Evolutionary conservation across 2,888 invertebrate species (phyloP), one percentile per base, ranked within the genome.

Genomic region (Epistrophella euchroma): DNA sequence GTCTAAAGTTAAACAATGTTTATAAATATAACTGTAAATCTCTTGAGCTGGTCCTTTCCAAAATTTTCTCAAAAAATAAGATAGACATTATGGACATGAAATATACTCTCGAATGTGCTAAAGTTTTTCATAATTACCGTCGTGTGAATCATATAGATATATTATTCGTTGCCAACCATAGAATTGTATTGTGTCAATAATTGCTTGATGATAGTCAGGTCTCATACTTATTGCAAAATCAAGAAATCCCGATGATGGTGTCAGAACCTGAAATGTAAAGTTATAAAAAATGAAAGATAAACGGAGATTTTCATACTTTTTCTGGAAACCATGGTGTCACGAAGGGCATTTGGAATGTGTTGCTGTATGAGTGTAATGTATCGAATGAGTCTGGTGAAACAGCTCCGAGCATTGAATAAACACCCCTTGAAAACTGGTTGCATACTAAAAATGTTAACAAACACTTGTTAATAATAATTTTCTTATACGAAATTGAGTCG

Each of bases 341-440:
- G 92, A 98, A 98, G 47, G 98, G 98, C 97, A 98, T 97, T 93
- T 98, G 97, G 92, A 98, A 98, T 68, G 98, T 97, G 93, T 98
- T 98, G 90, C 97, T 97, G 93, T 98, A 98, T 22, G 98, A 98
- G 92, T 98, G 97, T 70, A 98, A 94, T 6, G 97, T 98, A 93
- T 98, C 97, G 92, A 98, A 98, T n/a, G 97, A 97, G 91, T 97
- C 97, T 47, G 97, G 97, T 71, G 97, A 97, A 56, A 98, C 97
- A 11, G 97, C 97, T 9, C 97, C 97, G 89, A 98, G 93, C 96
- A 98, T 97, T 0, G 97, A 96, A 91, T 96, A 97, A 72, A 98
- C 97, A 52, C 98, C 98, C 88, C 97, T 94, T 58, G 96, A 96
- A 92, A 98, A 97, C 92, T 97, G 97, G 92, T 95, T 96, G 93